Evolutionary conservation across 2,888 invertebrate species (phyloP).

Genomic region (Lapara coniferarum): DNA sequence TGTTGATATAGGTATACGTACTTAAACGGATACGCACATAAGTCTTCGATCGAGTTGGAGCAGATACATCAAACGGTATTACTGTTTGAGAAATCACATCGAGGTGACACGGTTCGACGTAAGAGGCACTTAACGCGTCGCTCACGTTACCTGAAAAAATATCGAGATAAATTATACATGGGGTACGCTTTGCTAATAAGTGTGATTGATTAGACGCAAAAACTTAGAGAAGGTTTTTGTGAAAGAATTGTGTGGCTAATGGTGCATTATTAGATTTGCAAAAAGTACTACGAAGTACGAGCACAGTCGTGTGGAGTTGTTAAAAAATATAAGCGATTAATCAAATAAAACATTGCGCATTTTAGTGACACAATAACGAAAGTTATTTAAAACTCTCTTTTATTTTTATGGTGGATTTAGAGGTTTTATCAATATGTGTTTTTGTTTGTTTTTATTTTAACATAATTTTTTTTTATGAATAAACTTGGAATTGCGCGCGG

Average conservation of each 20-base stretch:
- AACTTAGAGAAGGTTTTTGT: neutral
- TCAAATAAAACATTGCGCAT: too few species aligned
- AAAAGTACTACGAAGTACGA: neutral
- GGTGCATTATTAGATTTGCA: neutral
- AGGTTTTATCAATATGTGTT: too few species aligned
- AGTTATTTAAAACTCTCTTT: too few species aligned
- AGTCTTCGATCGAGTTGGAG: conserved; percentile 46
- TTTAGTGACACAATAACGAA: too few species aligned
- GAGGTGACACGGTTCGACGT: conserved; percentile 38
- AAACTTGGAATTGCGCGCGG: too few species aligned
- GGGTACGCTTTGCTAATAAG: conserved; percentile 12
- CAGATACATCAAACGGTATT: conserved; percentile 56
- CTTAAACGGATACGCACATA: conserved; percentile 34
- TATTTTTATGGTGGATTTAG: too few species aligned
- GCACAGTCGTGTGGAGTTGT: neutral
- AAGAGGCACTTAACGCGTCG: conserved; percentile 33
- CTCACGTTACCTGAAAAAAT: conserved; percentile 25
- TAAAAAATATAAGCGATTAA: neutral
- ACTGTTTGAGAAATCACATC: conserved; percentile 53
- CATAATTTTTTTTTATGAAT: too few species aligned
- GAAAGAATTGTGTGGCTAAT: neutral
- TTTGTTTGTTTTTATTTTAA: too few species aligned
- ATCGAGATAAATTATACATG: conserved; percentile 23
- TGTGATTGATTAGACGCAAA: conserved; percentile 22
- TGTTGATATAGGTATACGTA: conserved; percentile 10